Evolutionary conservation across 2,888 invertebrate genomes (phyloP), one percentile per base, ranked within the genome.

Genomic region (Orchesella flavescens): DNA sequence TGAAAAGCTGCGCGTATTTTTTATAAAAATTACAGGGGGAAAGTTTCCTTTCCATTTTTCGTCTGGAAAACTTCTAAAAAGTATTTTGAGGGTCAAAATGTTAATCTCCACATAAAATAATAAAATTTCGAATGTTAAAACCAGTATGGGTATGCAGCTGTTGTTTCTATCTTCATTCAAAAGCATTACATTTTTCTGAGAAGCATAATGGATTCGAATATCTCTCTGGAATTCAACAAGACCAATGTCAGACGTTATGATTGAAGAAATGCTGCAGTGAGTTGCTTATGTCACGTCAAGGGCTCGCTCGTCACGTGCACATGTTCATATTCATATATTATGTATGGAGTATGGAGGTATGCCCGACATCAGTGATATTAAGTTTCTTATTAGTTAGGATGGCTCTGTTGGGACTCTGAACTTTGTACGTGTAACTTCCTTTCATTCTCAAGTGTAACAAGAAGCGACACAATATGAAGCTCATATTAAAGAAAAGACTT

Each of bases 281-380:
- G 53, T 10, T 53, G 19, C 68, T n/a, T 23, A 23, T 43, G 24
- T 34, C n/a, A 59, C 49, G 69, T 69, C 57, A 77, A 77, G 69
- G 59, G 78, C 61, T 71, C 34, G 78, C 61, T 71, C 34, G 61
- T 71, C 69, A 61, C 43, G 69, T 78, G 24, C 61, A 19, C 46
- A 15, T 65, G 34, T 34, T 19, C 13, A 12, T 44, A 43, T 72
- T 72, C 43, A 59, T 72, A 21, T 24, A 46, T 55, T 2, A 63
- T 63, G 19, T 57, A 10, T 17, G 19, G 53, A 53, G 19, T 57
- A 10, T 17, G 19, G 53, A 53, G 13, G 4, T 13, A 53, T n/a
- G 53, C 10, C 15, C 4, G n/a, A 53, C 53, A 10, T n/a, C 34
- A 34, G 34, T 34, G 34, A 34, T 34, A 34, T 34, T 34, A 34